Conservation (phyloP, 2,113 vertebrate genomes). For the Physeter macrocephalus region DNA sequence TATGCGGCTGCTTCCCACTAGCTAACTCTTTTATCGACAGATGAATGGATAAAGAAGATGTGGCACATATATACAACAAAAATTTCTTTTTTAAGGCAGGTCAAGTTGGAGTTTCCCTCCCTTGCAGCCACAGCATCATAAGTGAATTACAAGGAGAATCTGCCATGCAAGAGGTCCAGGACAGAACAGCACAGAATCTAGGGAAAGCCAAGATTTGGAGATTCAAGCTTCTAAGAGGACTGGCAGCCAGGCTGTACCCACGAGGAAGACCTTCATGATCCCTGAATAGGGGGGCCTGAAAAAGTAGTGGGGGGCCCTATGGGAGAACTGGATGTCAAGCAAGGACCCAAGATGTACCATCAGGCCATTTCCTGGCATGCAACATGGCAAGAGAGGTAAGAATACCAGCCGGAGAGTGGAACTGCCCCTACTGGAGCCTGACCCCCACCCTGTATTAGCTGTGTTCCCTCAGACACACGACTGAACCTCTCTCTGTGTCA, state of each 20-base stretch:
- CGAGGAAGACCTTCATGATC: background rate
- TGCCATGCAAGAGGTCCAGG: background rate
- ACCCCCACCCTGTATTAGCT: rapidly evolving
- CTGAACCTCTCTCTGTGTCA: background rate
- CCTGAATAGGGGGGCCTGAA: rapidly evolving
- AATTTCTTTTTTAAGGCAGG: background rate
- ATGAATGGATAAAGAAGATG: too few species aligned
- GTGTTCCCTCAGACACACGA: background rate
- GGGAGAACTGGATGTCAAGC: background rate
- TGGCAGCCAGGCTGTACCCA: background rate
- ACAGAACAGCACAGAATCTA: background rate
- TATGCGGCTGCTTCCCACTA: too few species aligned
- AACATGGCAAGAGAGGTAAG: background rate
- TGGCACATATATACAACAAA: too few species aligned
- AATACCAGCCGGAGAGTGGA: rapidly evolving
- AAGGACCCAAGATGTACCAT: rapidly evolving
- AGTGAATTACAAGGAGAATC: background rate
- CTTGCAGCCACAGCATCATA: background rate
- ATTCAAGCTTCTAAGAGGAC: background rate
- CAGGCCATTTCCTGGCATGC: background rate
- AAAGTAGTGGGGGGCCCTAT: background rate
- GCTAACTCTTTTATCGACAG: too few species aligned
- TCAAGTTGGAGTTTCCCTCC: background rate
- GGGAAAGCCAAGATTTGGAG: background rate
- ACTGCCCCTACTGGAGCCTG: background rate